phyloP scores from a whole-genome alignment of 2,113 vertebrate species.

The Mus pahari region DNA sequence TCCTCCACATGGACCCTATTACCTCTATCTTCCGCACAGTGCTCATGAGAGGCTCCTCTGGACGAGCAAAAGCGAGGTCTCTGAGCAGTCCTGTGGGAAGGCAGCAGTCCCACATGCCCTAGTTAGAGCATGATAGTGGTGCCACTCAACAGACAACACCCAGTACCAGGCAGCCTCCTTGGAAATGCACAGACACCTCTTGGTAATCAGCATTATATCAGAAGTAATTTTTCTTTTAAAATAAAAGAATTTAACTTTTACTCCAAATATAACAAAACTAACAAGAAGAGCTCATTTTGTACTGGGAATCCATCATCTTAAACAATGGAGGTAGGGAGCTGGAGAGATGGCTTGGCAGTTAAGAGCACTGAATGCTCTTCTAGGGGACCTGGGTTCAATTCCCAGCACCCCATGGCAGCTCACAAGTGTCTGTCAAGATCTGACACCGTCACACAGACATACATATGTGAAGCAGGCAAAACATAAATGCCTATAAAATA shows the following conservation, averaged over 20 bases:
- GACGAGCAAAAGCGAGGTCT: background rate
- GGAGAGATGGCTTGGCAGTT: too few species aligned
- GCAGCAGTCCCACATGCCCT: background rate
- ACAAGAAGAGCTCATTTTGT: constrained; percentile 24
- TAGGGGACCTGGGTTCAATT: too few species aligned
- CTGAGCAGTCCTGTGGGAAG: constrained; percentile 14
- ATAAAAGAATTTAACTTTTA: constrained; percentile 41
- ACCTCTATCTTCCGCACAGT: background rate
- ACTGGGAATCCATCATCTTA: background rate
- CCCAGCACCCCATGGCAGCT: too few species aligned
- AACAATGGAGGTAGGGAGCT: too few species aligned
- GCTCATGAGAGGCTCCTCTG: background rate
- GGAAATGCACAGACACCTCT: background rate
- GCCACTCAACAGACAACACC: background rate
- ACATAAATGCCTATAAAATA: too few species aligned
- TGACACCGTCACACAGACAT: too few species aligned
- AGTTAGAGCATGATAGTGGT: background rate
- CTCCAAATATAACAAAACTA: constrained; percentile 53
- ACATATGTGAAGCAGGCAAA: too few species aligned
- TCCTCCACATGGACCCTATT: too few species aligned
- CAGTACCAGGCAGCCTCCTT: constrained; percentile 18
- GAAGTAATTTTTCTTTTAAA: constrained; percentile 62
- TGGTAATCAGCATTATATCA: background rate
- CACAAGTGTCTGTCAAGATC: too few species aligned
- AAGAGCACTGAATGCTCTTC: too few species aligned